Conservation (phyloP, 2,113 vertebrate species). For the Gambusia holbrooki region DNA sequence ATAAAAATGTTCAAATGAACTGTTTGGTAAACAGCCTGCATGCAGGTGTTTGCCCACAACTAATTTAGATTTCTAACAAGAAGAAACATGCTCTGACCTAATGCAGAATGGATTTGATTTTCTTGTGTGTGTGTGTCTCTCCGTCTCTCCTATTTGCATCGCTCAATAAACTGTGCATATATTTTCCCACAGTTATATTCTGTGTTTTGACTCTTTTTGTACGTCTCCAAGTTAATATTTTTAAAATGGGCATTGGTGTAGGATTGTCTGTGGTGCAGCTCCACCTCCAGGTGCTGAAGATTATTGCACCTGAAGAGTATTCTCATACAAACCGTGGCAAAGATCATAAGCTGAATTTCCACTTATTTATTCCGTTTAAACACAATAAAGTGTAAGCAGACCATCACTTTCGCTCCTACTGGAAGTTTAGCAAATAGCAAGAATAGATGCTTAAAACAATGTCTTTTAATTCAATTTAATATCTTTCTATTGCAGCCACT, state of each 20-base stretch:
- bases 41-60: slow-evolving; percentile 32
- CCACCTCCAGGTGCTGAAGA: not conserved
- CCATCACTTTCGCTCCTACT: not conserved
- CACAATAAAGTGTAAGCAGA: not conserved
- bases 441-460: not conserved
- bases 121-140: slow-evolving; percentile 49
- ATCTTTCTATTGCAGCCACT: not conserved
- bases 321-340: not conserved
- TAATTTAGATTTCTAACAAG: slow-evolving; percentile 11
- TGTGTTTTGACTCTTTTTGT: not conserved
- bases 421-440: not conserved
- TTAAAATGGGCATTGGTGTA: not conserved
- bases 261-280: not conserved
- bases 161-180: slow-evolving; percentile 81
- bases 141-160: slow-evolving; percentile 45
- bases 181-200: slow-evolving; percentile 69
- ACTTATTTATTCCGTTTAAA: not conserved
- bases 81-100: slow-evolving; percentile 40
- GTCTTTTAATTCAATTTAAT: not conserved
- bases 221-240: not conserved
- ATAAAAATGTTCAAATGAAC: slow-evolving; percentile 2
- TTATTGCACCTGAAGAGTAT: not conserved
- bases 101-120: slow-evolving; percentile 38
- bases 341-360: not conserved
- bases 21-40: slow-evolving; percentile 19